Evolutionary conservation across 2,888 invertebrate genomes (phyloP).

Genomic region (Tipula helvola): DNA sequence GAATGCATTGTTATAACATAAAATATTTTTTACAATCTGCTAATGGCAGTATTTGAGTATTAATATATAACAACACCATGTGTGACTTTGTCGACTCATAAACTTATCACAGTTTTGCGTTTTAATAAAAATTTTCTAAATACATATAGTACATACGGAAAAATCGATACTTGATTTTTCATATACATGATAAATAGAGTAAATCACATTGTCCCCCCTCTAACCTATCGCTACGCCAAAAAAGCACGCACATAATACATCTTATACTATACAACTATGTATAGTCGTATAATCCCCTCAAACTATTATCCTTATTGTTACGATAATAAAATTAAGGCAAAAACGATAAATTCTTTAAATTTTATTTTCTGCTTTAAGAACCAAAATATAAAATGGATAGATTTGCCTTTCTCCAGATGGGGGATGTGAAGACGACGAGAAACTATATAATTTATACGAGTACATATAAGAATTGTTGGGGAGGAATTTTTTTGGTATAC

Average conservation of each 20-base stretch:
- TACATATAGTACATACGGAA: neutral
- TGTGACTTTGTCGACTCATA: neutral
- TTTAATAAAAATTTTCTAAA: neutral
- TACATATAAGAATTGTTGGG: neutral
- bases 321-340: slow-evolving; percentile 4
- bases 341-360: neutral
- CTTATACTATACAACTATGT: neutral
- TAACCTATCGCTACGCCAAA: neutral
- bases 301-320: neutral
- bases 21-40: neutral
- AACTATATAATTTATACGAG: neutral
- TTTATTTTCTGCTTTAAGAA: neutral
- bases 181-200: neutral
- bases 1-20: neutral
- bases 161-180: neutral
- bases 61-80: neutral
- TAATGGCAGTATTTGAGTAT: neutral
- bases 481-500: neutral
- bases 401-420: neutral
- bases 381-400: neutral
- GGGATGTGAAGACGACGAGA: neutral
- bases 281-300: neutral
- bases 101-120: neutral
- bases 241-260: neutral
- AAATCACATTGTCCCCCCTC: neutral